Percentiles rank a stretch among this genome's conserved stretches.
phyloP scores from a whole-genome alignment of 2,113 vertebrate species.

The Rhineura floridana region DNA sequence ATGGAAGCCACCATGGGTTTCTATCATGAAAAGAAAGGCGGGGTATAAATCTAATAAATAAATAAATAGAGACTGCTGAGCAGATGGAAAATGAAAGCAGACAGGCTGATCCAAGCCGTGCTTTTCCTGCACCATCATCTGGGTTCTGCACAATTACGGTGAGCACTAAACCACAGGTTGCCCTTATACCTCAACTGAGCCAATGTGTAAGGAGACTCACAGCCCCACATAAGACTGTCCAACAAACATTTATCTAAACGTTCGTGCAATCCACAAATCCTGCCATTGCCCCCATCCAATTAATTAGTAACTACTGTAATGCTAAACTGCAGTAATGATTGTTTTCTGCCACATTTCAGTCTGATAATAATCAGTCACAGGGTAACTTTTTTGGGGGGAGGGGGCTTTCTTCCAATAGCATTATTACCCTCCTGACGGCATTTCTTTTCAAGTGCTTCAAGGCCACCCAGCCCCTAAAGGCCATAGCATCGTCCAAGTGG shows the following conservation, averaged over 20 bases:
- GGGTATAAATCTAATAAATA: too few relatives aligned
- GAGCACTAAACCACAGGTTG: not conserved
- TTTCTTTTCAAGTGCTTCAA: not conserved
- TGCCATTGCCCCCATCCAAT: not conserved
- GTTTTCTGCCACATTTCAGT: not conserved
- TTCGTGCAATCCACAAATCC: not conserved
- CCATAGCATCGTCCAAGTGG: too few relatives aligned
- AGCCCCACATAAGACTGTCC: not conserved
- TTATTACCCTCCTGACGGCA: not conserved
- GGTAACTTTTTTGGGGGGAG: not conserved
- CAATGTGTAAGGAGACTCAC: not conserved
- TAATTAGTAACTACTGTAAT: not conserved
- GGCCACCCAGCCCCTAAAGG: too few relatives aligned
- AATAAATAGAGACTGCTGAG: not conserved
- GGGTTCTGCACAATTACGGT: too few relatives aligned
- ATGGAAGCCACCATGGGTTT: too few relatives aligned
- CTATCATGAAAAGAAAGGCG: too few relatives aligned
- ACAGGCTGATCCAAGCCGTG: not conserved
- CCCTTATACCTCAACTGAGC: not conserved
- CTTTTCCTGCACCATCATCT: not conserved
- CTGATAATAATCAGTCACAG: not conserved
- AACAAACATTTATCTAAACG: not conserved
- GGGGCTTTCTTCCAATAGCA: not conserved
- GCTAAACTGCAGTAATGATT: not conserved
- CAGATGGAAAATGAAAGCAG: not conserved